phyloP scores from a whole-genome alignment of 2,888 invertebrate genomes.

The Laspeyria flexula region DNA sequence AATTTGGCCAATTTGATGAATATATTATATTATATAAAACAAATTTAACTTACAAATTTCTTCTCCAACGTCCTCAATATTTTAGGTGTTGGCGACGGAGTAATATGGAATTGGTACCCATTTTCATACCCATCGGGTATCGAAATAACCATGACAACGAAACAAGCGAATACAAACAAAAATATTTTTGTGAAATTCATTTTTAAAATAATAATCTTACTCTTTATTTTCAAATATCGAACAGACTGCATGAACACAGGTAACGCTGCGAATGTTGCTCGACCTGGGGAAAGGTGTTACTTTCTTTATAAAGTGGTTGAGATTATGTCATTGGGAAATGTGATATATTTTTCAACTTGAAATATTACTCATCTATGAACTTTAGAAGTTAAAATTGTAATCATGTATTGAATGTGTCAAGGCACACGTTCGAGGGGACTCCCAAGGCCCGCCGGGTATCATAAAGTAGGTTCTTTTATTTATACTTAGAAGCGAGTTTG shows the following conservation, averaged over 20 bases:
- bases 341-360: slow-evolving; percentile 6
- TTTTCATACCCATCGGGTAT: slow-evolving; percentile 57
- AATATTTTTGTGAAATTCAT: slow-evolving; percentile 56
- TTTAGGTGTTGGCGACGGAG: too few relatives aligned
- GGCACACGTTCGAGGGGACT: slow-evolving; percentile 19
- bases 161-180: slow-evolving; percentile 43
- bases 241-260: slow-evolving; percentile 11
- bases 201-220: slow-evolving; percentile 22
- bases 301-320: slow-evolving; percentile 24
- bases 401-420: background rate
- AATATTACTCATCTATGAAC: background rate
- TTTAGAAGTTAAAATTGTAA: slow-evolving; percentile 10
- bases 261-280: slow-evolving; percentile 34
- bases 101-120: slow-evolving; percentile 42
- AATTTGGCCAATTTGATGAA: too few relatives aligned
- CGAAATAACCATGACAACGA: slow-evolving; percentile 41
- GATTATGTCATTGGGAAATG: slow-evolving; percentile 8
- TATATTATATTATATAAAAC: too few relatives aligned
- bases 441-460: slow-evolving; percentile 19
- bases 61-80: too few relatives aligned
- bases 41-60: too few relatives aligned
- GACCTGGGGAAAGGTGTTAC: slow-evolving; percentile 21
- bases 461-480: background rate
- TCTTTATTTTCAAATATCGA: background rate
- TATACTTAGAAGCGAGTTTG: background rate